Evolutionary conservation across 2,797 vertebrate species (phyloP), one percentile per base, ranked within the genome.

Genomic region (Antrozous pallidus): DNA sequence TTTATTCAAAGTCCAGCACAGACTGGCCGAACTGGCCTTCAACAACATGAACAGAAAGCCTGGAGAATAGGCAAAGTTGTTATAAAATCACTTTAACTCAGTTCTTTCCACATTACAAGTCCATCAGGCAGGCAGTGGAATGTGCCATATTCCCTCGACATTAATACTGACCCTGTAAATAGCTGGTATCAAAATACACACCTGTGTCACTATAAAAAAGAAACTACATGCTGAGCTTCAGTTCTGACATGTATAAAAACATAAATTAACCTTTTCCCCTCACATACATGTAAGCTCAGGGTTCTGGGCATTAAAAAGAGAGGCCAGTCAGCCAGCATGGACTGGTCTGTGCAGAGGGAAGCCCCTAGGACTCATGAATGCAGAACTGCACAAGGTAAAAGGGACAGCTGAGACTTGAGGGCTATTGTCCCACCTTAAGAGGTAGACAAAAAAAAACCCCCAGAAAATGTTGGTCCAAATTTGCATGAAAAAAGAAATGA

Each of bases 181-280:
- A 61, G 98, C 97, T 97, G 97, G 95, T 98, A 98, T 98, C 98
- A 98, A 98, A 98, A 98, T 98, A 98, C 98, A 98, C 98, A 99
- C 98, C 97, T 98, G 98, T 98, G 73, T 99, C 98, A 98, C 98
- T 98, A 98, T 99, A 98, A 98, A 99, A 99, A 99, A 47, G 8
- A 99, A 11, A 75, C 97, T 94, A 97, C 98, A 96, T 98, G 98
- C 98, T 98, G 98, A 98, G 98, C 98, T 98, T 98, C 98, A 98
- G 95, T 98, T 98, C 98, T 98, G 97, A 98, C 96, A 97, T 98
- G 98, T 98, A 98, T 98, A 99, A 99, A 98, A 99, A 99, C 99
- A 98, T 98, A 99, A 99, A 99, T 99, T 99, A 99, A 97, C 98
- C 98, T 97, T 98, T 97, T 97, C 97, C 95, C 97, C n/a, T 97